A percentile compares a stretch with the other conserved stretches of the same genome.
Conservation (phyloP, 1,140 invertebrate species). For the Dufourea novaeangliae region DNA sequence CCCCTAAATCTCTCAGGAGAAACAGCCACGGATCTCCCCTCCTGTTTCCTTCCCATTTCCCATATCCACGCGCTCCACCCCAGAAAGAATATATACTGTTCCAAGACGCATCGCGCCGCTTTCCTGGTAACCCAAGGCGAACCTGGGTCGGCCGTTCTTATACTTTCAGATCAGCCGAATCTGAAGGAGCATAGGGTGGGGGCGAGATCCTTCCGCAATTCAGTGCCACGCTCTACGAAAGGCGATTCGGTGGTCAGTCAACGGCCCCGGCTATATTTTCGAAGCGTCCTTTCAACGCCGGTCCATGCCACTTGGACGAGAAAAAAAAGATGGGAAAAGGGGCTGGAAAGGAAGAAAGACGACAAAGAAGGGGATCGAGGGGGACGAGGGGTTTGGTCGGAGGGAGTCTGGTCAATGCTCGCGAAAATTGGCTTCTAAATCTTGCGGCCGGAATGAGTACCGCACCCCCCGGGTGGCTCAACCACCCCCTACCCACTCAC, state of each 20-base stretch:
- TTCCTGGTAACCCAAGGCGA: no score
- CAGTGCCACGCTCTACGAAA: slow-evolving; percentile 2
- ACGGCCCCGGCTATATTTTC: slow-evolving; percentile 57
- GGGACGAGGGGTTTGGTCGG: slow-evolving; percentile 32
- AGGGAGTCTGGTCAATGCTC: slow-evolving; percentile 72
- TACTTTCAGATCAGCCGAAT: slow-evolving; percentile 64
- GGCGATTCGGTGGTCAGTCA: slow-evolving; percentile 55
- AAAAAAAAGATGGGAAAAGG: slow-evolving; percentile 26
- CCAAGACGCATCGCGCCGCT: not conserved
- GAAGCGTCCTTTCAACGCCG: slow-evolving; percentile 56
- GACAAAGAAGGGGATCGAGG: slow-evolving; percentile 28
- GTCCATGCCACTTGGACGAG: not conserved
- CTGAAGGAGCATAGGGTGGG: slow-evolving; percentile 43
- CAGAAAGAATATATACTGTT: slow-evolving; percentile 37
- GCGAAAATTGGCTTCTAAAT: slow-evolving; percentile 80
- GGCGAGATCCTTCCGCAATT: slow-evolving; percentile 31
- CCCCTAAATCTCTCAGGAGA: not conserved
- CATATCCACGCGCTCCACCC: not conserved
- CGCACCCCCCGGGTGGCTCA: slow-evolving; percentile 37
- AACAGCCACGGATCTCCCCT: not conserved
- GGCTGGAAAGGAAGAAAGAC: slow-evolving; percentile 17
- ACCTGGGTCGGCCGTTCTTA: slow-evolving; percentile 37
- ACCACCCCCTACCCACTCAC: slow-evolving; percentile 24
- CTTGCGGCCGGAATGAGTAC: slow-evolving; percentile 75
- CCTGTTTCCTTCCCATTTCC: not conserved